A percentile compares a stretch with the other conserved stretches of the same genome.
Evolutionary conservation across 1,140 invertebrate species (phyloP).

Genomic region (Cephus cinctus): DNA sequence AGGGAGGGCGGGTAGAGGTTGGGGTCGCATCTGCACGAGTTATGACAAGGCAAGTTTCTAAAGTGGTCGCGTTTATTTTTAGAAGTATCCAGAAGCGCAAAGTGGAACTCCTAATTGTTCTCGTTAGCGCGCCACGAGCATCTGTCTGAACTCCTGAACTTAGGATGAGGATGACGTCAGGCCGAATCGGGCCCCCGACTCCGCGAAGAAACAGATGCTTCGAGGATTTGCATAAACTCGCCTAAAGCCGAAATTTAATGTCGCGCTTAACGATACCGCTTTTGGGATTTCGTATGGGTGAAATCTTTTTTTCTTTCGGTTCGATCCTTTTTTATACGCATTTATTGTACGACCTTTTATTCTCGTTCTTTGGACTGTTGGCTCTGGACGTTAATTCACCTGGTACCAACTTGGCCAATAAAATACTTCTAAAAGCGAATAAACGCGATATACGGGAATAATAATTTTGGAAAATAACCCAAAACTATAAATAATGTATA

Average conservation of each 20-base stretch:
- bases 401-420: too few species aligned
- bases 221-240: slow-evolving; percentile 45
- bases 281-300: too few species aligned
- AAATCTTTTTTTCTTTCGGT: too few species aligned
- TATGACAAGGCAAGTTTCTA: slow-evolving; percentile 45
- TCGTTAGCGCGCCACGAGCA: slow-evolving; percentile 50
- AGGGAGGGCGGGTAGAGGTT: too few species aligned
- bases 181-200: slow-evolving; percentile 13
- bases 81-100: slow-evolving; percentile 40
- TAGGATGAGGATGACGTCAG: slow-evolving; percentile 37
- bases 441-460: not conserved
- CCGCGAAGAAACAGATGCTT: slow-evolving; percentile 42
- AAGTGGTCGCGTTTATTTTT: slow-evolving; percentile 55
- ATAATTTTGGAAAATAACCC: not conserved
- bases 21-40: slow-evolving; percentile 46
- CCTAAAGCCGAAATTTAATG: slow-evolving; percentile 42
- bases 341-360: too few species aligned
- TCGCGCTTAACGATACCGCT: slow-evolving; percentile 35
- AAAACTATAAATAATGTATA: too few species aligned
- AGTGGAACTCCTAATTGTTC: slow-evolving; percentile 56
- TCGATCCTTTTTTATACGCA: too few species aligned
- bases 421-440: too few species aligned
- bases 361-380: too few species aligned
- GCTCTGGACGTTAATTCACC: too few species aligned
- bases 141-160: slow-evolving; percentile 55